phyloP scores from a whole-genome alignment of 2,888 invertebrate species.

The Melieria omissa region DNA sequence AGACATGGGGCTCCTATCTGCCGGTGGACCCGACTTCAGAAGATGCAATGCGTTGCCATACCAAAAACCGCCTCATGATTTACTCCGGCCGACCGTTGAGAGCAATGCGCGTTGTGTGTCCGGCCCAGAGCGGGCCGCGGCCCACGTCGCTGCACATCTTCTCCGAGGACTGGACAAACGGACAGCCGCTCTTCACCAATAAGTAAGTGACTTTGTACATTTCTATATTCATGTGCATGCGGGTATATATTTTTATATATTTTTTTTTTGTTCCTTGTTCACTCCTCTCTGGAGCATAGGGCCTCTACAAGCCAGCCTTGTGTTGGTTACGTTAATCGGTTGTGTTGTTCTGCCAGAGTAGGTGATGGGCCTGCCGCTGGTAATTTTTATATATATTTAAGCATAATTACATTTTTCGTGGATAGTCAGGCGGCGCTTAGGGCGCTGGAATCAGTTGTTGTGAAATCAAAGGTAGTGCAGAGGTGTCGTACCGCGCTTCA shows the following conservation, averaged over 20 bases:
- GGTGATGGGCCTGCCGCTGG: too few relatives aligned
- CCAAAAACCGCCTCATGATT: slow-evolving; percentile 81
- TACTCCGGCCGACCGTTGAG: slow-evolving; percentile 78
- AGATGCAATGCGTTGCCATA: slow-evolving; percentile 78
- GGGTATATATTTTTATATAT: neutral
- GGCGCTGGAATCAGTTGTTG: too few relatives aligned
- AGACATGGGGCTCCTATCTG: slow-evolving; percentile 85
- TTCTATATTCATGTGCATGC: neutral
- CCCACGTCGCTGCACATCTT: slow-evolving; percentile 80
- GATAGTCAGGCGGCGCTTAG: too few relatives aligned
- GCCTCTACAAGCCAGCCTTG: too few relatives aligned
- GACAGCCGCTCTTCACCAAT: slow-evolving; percentile 63
- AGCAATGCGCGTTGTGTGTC: slow-evolving; percentile 76
- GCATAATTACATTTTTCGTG: too few relatives aligned
- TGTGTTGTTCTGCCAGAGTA: too few relatives aligned
- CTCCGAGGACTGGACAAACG: slow-evolving; percentile 79
- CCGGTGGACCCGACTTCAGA: slow-evolving; percentile 72
- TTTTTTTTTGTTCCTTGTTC: neutral
- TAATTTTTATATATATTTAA: too few relatives aligned
- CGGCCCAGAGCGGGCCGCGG: slow-evolving; percentile 74
- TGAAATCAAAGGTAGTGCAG: too few relatives aligned
- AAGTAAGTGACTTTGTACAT: slow-evolving; percentile 58
- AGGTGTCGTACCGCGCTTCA: too few relatives aligned
- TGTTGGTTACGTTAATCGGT: too few relatives aligned
- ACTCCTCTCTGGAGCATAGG: too few relatives aligned